Evolutionary conservation across 2,888 invertebrate species (phyloP), one percentile per base, ranked within the genome.

Genomic region (Spodoptera picta): DNA sequence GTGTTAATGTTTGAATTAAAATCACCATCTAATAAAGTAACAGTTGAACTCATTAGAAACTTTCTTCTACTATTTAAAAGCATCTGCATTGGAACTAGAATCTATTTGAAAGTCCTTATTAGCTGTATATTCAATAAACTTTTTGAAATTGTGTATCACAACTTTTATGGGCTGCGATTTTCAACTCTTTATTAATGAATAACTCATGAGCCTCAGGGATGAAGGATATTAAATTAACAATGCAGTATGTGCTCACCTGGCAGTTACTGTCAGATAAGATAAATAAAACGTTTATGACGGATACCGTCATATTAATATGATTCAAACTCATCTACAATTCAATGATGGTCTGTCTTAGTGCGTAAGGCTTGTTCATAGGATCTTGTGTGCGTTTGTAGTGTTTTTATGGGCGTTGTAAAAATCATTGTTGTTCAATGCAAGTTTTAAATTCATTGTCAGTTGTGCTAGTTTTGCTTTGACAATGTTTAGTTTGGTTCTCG

Each of bases 221-320:
- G 65, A 50, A 77, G 77, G 78, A 77, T 68, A 80, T 78, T 78
- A 56, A 78, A 80, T 80, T 69, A 77, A 69, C 59, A 51, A 75
- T 65, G 60, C 77, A 63, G 47, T 60, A 61, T 59, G 36, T 72
- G 54, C 67, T 73, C 71, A 75, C 67, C 75, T 79, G 78, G 60
- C 64, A 56, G 69, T 71, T 77, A 85, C 83, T 75, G 73, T 72
- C 70, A 79, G 81, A 83, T 82, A 83, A 77, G 56, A 77, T 80
- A 80, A 79, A 83, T 84, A 81, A 82, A 81, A 76, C 77, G 69
- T 82, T 82, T 84, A 84, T 81, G 82, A 84, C 82, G 73, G 73
- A 81, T 75, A 77, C 73, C 64, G 68, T 80, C 80, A 76, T 74
- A 77, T 75, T 68, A 73, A 82, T 84, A 80, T 82, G 83, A 82